Base-by-base conservation (phyloP, 2,888 invertebrate species). In the Synanthedon andrenaeformis region DNA sequence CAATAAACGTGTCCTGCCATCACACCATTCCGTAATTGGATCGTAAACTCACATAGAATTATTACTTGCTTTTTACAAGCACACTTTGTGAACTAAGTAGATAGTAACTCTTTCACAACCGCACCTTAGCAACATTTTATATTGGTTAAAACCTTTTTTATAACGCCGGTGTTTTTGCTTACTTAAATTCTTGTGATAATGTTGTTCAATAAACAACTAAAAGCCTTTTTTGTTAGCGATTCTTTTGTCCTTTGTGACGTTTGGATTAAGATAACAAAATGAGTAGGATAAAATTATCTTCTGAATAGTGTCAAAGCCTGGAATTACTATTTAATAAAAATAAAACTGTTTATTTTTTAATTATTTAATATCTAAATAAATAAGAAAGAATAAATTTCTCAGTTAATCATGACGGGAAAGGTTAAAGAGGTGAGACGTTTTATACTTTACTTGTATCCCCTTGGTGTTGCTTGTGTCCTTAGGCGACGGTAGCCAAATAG, bases 21-120 rank as follows among this genome's bases (percentile, higher is more conserved):
- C 70, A 73, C 72, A 77, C 75, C 69, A 72, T 69, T 69, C 65
- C 66, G 69, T 76, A 74, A 77, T 75, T 75, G 73, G 70, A 67
- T 61, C 68, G 63, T 74, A 74, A 76, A 74, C 53, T 55, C 52
- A 53, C 57, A 49, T 19, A 49, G 49, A 19, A 49, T 23, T 49
- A 49, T 45, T n/a, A 17, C 49, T 19, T 17, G 49, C 49, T 23
- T 49, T 49, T 23, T 49, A 49, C 49, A 49, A 23, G 49, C 45
- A 45, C 45, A 8, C 45, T 13, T 12, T 45, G 45, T 45, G 45
- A 45, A 45, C 45, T 45, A 13, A 45, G 13, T 45, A 14, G 12
- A n/a, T 14, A 45, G 13, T 45, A 45, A 45, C n/a, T 45, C 45
- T 45, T 45, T 45, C 45, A 45, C n/a, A 14, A 5, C 45, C 45